phyloP scores from a whole-genome alignment of 2,888 invertebrate species.

The Leucophenga maculata region DNA sequence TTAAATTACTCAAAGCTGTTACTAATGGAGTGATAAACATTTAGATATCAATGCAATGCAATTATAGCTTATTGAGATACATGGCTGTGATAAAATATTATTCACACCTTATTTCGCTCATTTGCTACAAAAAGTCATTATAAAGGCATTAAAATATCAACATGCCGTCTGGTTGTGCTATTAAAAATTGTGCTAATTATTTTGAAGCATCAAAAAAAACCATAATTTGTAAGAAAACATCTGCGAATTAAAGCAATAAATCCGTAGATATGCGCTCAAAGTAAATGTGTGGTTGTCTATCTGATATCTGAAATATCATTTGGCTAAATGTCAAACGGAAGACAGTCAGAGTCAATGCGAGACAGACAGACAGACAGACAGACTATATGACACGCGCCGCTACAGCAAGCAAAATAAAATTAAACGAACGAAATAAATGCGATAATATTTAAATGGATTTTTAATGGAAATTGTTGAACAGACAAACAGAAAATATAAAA shows the following conservation, averaged over 20 bases:
- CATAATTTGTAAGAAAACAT: neutral
- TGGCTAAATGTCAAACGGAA: slow-evolving; percentile 57
- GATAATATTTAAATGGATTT: slow-evolving; percentile 60
- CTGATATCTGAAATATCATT: slow-evolving; percentile 38
- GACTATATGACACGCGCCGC: slow-evolving; percentile 17
- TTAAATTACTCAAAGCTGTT: neutral
- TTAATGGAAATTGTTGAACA: slow-evolving; percentile 48
- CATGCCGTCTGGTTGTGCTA: neutral
- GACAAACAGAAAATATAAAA: slow-evolving; percentile 15
- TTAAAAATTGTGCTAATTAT: neutral
- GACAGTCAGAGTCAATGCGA: slow-evolving; percentile 12
- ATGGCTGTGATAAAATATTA: neutral
- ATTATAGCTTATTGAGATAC: slow-evolving; percentile 11
- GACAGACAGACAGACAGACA: neutral
- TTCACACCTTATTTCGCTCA: neutral
- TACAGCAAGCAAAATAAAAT: neutral
- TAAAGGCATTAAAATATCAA: neutral
- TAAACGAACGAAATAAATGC: slow-evolving; percentile 19
- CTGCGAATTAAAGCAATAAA: slow-evolving; percentile 9
- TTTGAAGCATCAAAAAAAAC: neutral
- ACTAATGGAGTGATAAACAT: slow-evolving; percentile 14
- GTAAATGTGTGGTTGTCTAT: neutral
- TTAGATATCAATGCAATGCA: neutral
- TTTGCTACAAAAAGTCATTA: slow-evolving; percentile 3
- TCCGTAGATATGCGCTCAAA: neutral